These are phyloP conservation scores for Rhynchophorus ferrugineus DNA, from an alignment of 1,140 invertebrate species.

Conservation along the genomic window DNA sequence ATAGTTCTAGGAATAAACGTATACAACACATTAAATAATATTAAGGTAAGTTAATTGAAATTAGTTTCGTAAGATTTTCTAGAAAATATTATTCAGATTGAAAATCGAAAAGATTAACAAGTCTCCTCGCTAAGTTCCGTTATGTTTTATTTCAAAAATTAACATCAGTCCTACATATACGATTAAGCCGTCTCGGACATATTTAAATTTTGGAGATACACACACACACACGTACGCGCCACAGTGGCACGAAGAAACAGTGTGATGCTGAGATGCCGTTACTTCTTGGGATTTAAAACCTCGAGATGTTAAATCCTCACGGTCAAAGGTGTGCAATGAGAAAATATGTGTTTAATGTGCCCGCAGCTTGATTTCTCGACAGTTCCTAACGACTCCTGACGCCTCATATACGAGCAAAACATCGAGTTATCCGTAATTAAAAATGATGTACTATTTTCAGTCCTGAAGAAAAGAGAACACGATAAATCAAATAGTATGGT, in stretches of 20 bases:
- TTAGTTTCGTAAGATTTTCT: no score
- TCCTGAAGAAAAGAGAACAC: background rate
- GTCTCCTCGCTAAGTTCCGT: no score
- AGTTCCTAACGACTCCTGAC: background rate
- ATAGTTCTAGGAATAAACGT: background rate
- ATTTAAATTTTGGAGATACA: constrained; percentile 5
- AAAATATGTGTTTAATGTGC: background rate
- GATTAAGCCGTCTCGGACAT: background rate
- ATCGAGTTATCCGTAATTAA: background rate
- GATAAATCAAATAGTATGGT: background rate
- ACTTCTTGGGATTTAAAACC: constrained; percentile 3
- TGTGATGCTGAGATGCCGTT: constrained; percentile 1
- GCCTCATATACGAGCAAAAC: background rate
- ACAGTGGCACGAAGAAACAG: background rate
- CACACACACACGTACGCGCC: background rate
- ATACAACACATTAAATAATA: background rate
- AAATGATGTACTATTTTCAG: background rate
- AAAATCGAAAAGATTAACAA: no score
- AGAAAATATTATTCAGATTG: no score
- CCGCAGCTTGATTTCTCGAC: background rate
- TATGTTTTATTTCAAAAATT: background rate
- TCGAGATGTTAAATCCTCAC: no score
- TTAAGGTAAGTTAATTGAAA: background rate
- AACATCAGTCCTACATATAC: background rate
- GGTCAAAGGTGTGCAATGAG: background rate